phyloP scores from a whole-genome alignment of 2,888 invertebrate genomes.

The Zonitis immaculata region DNA sequence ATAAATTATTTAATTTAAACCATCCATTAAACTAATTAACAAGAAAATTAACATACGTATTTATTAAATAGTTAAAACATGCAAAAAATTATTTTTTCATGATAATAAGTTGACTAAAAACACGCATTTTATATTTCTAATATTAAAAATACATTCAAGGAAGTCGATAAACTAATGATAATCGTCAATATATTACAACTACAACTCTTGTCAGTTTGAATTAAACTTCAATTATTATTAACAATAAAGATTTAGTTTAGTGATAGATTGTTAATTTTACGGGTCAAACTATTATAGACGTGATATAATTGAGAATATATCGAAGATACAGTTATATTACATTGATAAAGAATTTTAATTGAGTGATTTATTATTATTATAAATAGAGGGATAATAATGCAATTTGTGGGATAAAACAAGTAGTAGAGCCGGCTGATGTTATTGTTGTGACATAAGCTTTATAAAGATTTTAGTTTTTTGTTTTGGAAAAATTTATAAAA shows the following conservation, averaged over 20 bases:
- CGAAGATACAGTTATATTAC: neutral
- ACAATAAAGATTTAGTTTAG: slow-evolving; percentile 12
- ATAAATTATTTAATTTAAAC: slow-evolving; percentile 16
- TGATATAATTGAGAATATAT: neutral
- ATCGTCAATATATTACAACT: neutral
- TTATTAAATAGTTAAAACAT: slow-evolving; percentile 13
- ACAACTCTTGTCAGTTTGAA: neutral
- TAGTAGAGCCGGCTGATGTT: slow-evolving; percentile 5
- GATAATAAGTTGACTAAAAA: slow-evolving; percentile 8
- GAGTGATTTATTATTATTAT: slow-evolving; percentile 6
- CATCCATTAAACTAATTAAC: slow-evolving; percentile 23
- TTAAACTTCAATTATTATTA: slow-evolving; percentile 6
- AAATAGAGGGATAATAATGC: slow-evolving; percentile 8
- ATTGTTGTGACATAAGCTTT: slow-evolving; percentile 9
- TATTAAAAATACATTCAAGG: neutral
- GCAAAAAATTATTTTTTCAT: slow-evolving; percentile 18
- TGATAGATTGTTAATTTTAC: slow-evolving; percentile 19
- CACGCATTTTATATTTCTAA: slow-evolving; percentile 1
- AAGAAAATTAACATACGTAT: too few relatives aligned
- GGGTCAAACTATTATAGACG: slow-evolving; percentile 12
- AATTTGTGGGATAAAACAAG: slow-evolving; percentile 11
- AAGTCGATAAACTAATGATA: neutral
- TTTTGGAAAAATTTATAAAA: neutral
- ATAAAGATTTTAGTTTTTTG: too few relatives aligned
- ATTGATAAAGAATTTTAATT: neutral